Base-by-base conservation (phyloP, 2,113 vertebrate species). In the Catagonus wagneri region DNA sequence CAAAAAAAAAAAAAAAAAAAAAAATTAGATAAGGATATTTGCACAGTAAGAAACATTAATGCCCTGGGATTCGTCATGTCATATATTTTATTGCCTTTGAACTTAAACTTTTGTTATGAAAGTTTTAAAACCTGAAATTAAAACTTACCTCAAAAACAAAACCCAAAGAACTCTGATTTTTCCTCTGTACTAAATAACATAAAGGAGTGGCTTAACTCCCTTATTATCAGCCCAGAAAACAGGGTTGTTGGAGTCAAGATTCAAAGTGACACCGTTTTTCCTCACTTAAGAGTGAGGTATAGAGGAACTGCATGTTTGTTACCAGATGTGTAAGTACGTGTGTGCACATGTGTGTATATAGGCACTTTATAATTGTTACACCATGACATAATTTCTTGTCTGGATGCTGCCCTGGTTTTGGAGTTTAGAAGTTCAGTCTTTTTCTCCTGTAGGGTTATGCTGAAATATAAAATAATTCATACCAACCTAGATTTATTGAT, bases 111-210 rank as follows among this genome's bases (percentile, higher is more conserved):
- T 94, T 89, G 80, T 58, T 69, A 63, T 71, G 68, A 76, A 89
- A 63, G 32, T 74, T 76, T 39, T 76, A 78, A 94, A 27, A 65
- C 61, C 66, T 83, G 50, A 29, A 81, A 81, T 93, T 85, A 92
- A 78, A 89, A 86, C 85, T 85, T 89, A 60, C 11, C 83, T 89
- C 27, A 68, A 96, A 74, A 83, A 89, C 25, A 39, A 93, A 87
- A 44, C 16, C 52, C 61, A 1, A 29, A n/a, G 56, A 93, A 80
- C 56, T 84, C 19, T 79, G 58, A 44, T 52, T 81, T 80, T 79
- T 52, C 32, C 8, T 68, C 29, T 23, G 11, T 92, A 75, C 32
- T 19, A 63, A 80, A 92, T 90, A 72, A 44, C 15, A 14, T 81
- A 94, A 76, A 71, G 16, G 34, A 76, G 22, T 66, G 1, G 16